Conservation (phyloP, 2,888 invertebrate genomes). For the Fragum sueziense region DNA sequence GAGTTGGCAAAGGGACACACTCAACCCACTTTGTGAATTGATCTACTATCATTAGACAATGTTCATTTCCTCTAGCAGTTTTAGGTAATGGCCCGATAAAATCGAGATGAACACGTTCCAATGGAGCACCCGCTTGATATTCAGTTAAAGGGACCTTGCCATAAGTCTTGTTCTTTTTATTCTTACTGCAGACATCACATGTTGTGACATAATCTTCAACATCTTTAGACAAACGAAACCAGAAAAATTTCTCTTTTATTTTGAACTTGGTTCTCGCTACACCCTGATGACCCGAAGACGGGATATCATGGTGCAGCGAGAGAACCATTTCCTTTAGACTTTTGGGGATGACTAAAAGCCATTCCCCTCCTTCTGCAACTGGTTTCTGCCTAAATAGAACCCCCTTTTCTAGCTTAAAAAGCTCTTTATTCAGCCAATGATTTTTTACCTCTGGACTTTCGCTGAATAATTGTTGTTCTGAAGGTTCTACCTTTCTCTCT, state of each 20-base stretch:
- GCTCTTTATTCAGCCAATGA: slow-evolving; percentile 28
- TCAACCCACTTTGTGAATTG: slow-evolving; percentile 35
- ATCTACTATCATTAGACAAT: slow-evolving; percentile 32
- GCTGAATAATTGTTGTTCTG: too few species aligned
- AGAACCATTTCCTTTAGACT: background rate
- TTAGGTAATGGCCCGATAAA: slow-evolving; percentile 31
- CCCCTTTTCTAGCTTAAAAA: slow-evolving; percentile 10
- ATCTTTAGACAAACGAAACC: slow-evolving; percentile 24
- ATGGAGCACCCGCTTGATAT: slow-evolving; percentile 18
- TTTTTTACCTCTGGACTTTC: slow-evolving; percentile 19
- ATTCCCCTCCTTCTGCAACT: background rate
- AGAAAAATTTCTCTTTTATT: slow-evolving; percentile 35
- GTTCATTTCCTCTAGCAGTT: slow-evolving; percentile 25
- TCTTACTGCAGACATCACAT: slow-evolving; percentile 24
- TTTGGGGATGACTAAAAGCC: slow-evolving; percentile 12
- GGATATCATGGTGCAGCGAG: slow-evolving; percentile 25
- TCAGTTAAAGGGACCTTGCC: slow-evolving; percentile 28
- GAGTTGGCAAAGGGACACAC: slow-evolving; percentile 28
- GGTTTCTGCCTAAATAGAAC: slow-evolving; percentile 11
- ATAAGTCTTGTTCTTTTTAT: slow-evolving; percentile 24
- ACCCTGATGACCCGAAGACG: slow-evolving; percentile 36
- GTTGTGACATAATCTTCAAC: slow-evolving; percentile 7
- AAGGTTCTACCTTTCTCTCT: too few species aligned
- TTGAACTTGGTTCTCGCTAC: slow-evolving; percentile 28
- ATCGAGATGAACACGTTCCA: slow-evolving; percentile 28